Conservation (phyloP, 2,113 vertebrate species). For the Capreolus pygargus region DNA sequence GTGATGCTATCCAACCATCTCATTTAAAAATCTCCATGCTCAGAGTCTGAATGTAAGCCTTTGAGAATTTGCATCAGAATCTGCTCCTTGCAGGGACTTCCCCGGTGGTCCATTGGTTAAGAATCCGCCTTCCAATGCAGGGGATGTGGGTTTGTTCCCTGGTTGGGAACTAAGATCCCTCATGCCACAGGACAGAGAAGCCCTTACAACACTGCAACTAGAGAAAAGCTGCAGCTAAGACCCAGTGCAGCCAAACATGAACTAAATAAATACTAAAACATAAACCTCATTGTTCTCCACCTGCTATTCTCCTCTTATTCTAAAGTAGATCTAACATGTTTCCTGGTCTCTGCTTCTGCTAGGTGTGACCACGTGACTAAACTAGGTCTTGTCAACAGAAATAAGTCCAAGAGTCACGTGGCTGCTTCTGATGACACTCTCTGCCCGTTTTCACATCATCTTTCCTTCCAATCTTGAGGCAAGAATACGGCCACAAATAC, state of each 20-base stretch:
- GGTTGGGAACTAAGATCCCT: not conserved
- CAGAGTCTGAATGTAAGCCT: not conserved
- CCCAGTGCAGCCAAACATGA: not conserved
- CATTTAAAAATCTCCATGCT: not conserved
- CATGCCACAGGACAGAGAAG: not conserved
- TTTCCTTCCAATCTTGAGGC: not conserved
- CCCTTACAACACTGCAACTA: not conserved
- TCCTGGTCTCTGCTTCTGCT: not conserved
- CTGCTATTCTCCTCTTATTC: not conserved
- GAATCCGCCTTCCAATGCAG: not conserved
- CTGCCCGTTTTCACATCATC: not conserved
- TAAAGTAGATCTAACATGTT: not conserved
- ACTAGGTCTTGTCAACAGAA: not conserved
- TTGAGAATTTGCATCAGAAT: not conserved
- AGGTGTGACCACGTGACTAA: not conserved
- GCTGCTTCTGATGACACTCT: not conserved
- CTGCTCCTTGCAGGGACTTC: not conserved
- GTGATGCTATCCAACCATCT: not conserved
- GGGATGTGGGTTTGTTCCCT: not conserved
- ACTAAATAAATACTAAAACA: not conserved
- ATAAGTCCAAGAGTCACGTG: fast-evolving
- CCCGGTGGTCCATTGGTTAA: not conserved
- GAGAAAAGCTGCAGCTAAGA: not conserved
- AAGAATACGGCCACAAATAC: fast-evolving
- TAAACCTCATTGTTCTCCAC: not conserved